These are phyloP conservation scores for Pelagia noctiluca DNA, from an alignment of 30 jellyfish, hydroid and myxozoan genomes.

Conservation along the genomic window DNA sequence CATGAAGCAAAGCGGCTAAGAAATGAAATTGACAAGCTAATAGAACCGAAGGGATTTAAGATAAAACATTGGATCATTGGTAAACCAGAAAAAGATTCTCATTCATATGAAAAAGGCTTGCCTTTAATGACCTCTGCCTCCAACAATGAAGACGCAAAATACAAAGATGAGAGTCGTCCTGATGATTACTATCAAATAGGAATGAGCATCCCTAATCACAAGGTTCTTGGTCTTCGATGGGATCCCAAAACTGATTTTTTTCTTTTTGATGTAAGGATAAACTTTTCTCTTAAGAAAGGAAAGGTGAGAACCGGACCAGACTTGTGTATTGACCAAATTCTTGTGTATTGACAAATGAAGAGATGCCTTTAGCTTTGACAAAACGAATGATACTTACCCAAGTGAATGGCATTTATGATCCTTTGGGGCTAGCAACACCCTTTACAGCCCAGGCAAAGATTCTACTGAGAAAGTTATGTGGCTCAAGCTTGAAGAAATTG, in stretches of 20 bases:
- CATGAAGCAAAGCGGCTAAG: constrained; percentile 4
- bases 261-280: background rate
- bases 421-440: constrained; percentile 20
- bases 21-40: constrained; percentile 10
- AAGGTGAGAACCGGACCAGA: background rate
- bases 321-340: background rate
- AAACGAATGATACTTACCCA: background rate
- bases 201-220: background rate
- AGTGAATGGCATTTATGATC: constrained; percentile 10
- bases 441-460: constrained; percentile 19
- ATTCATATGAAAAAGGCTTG: no score
- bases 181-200: background rate
- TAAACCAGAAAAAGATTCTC: no score
- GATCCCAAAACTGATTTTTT: background rate
- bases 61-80: constrained; percentile 10
- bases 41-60: constrained; percentile 29
- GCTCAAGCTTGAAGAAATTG: background rate
- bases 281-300: background rate
- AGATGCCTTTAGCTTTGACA: background rate
- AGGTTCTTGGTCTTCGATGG: constrained; percentile 58
- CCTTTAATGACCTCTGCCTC: no score
- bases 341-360: no score
- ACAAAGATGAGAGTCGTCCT: no score
- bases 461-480: background rate
- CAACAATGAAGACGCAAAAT: no score